Conservation (phyloP, 1,140 invertebrate genomes). For the Aphelenchoides besseyi region DNA sequence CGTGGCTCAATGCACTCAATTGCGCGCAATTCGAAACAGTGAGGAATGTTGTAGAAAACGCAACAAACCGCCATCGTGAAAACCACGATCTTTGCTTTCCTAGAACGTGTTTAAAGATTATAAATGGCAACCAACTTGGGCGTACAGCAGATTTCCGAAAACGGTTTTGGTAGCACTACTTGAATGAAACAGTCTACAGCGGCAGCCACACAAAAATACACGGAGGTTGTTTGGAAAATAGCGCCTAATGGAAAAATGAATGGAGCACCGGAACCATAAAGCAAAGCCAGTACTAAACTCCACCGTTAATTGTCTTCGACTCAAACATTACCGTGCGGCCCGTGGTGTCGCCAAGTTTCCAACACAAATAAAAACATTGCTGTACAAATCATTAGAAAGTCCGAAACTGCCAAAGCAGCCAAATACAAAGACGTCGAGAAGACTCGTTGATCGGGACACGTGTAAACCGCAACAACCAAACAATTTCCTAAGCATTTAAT, state of each 20-base stretch:
- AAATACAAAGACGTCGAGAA: conserved; percentile 59
- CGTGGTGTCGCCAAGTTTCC: conserved; percentile 61
- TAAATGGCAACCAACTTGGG: conserved; percentile 37
- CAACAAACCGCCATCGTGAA: conserved; percentile 44
- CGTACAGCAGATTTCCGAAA: conserved; percentile 53
- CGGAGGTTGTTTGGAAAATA: conserved; percentile 62
- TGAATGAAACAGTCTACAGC: conserved; percentile 60
- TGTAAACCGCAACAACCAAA: conserved; percentile 57
- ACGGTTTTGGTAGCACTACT: conserved; percentile 50
- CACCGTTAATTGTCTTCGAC: too few species aligned
- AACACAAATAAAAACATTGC: conserved; percentile 62
- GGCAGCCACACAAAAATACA: conserved; percentile 61
- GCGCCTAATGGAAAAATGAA: conserved; percentile 59
- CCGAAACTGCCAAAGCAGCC: conserved; percentile 53
- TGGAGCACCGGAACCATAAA: conserved; percentile 56
- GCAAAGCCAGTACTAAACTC: conserved; percentile 51
- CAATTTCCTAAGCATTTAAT: conserved; percentile 57
- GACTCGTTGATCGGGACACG: conserved; percentile 40
- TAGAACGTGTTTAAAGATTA: conserved; percentile 30
- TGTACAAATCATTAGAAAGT: conserved; percentile 60
- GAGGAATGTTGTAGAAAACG: conserved; percentile 59
- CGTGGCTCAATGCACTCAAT: conserved; percentile 49
- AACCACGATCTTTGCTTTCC: conserved; percentile 55
- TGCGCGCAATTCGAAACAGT: conserved; percentile 57
- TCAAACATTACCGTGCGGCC: conserved; percentile 45